Conservation (phyloP, 53 echinoderm and acorn worm genomes). For the Holothuria leucospilota region DNA sequence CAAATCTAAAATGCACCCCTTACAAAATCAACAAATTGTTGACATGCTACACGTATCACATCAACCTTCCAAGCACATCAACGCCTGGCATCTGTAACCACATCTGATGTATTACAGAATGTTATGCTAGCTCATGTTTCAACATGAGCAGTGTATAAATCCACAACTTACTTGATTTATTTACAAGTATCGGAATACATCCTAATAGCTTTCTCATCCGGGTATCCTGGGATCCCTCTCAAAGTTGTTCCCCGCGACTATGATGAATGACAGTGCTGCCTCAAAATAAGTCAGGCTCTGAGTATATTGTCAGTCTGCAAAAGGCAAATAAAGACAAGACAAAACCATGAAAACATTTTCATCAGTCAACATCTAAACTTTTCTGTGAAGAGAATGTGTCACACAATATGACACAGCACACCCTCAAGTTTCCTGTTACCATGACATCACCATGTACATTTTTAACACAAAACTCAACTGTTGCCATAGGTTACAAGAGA, state of each 20-base stretch:
- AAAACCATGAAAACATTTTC: background rate
- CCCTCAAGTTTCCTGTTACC: no score
- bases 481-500: background rate
- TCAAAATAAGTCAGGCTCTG: conserved; percentile 94
- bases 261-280: conserved; percentile 85
- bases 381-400: background rate
- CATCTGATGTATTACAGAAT: no score
- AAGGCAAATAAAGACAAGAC: background rate
- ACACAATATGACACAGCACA: background rate
- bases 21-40: no score
- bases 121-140: no score
- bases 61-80: no score
- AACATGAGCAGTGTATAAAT: no score
- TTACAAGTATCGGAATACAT: conserved; percentile 97
- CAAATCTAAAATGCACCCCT: no score
- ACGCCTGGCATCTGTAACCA: no score
- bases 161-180: conserved; percentile 81
- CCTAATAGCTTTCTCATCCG: conserved; percentile 84
- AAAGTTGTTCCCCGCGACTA: conserved; percentile 83
- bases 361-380: background rate
- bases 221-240: conserved; percentile 78
- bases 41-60: no score
- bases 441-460: background rate
- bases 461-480: conserved; percentile 4
- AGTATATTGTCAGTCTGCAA: conserved; percentile 84